A percentile compares a stretch with the other conserved stretches of the same genome.
Evolutionary conservation across 2,797 vertebrate genomes (phyloP).

Genomic region (Diplodus sargus): DNA sequence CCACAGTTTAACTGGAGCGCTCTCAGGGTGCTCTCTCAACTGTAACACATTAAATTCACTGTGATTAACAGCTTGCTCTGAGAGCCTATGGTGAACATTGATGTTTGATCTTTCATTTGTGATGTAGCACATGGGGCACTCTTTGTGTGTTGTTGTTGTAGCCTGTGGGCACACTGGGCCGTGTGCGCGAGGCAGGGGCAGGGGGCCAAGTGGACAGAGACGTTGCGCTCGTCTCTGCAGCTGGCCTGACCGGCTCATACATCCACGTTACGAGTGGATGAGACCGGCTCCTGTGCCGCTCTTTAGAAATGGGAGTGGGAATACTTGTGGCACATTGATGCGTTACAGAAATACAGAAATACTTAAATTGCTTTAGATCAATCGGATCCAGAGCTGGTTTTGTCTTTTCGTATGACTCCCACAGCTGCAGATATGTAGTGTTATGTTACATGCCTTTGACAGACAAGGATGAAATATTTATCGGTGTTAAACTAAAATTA

Average conservation of each 20-base stretch:
- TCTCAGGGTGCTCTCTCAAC: constrained; percentile 72
- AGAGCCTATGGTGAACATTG: constrained; percentile 74
- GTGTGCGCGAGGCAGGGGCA: constrained; percentile 64
- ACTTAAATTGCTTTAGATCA: not conserved
- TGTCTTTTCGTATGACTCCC: not conserved
- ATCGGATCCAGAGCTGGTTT: not conserved
- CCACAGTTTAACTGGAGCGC: constrained; percentile 69
- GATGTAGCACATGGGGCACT: constrained; percentile 81
- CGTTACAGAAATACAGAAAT: constrained; percentile 2
- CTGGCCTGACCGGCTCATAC: constrained; percentile 74
- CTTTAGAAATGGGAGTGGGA: constrained; percentile 34
- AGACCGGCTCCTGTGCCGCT: constrained; percentile 38
- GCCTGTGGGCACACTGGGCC: constrained; percentile 78
- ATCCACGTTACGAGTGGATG: constrained; percentile 60
- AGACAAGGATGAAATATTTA: constrained; percentile 51
- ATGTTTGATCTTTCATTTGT: constrained; percentile 85
- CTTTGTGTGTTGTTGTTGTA: constrained; percentile 80
- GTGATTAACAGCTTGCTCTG: constrained; percentile 80
- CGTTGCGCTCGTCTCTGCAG: constrained; percentile 68
- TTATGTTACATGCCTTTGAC: constrained; percentile 10
- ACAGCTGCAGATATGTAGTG: not conserved
- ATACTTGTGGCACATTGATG: constrained; percentile 37
- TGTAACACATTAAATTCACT: constrained; percentile 79
- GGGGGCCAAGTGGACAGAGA: constrained; percentile 80
- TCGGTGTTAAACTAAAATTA: constrained; percentile 51